phyloP scores from a whole-genome alignment of 2,888 invertebrate species.

The Geotrupes spiniger region DNA sequence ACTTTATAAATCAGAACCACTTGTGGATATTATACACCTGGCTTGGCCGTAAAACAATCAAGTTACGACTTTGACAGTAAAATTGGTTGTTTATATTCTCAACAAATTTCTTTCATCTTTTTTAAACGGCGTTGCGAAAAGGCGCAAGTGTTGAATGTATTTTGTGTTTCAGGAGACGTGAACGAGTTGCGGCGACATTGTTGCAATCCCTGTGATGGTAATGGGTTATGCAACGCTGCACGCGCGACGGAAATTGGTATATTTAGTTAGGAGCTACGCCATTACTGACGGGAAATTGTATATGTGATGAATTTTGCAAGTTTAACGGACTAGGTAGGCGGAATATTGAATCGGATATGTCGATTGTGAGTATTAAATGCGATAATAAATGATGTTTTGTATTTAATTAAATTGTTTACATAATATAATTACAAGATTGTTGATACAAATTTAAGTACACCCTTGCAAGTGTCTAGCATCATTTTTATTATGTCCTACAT shows the following conservation, averaged over 20 bases:
- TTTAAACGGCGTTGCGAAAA: too few relatives aligned
- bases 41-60: slow-evolving; percentile 46
- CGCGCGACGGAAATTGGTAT: slow-evolving; percentile 16
- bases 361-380: too few relatives aligned
- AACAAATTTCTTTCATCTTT: slow-evolving; percentile 41
- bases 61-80: slow-evolving; percentile 47
- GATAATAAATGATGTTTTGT: too few relatives aligned
- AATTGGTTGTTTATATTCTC: slow-evolving; percentile 49
- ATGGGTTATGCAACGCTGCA: neutral
- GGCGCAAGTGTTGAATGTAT: slow-evolving; percentile 11
- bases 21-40: slow-evolving; percentile 44
- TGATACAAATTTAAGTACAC: too few relatives aligned
- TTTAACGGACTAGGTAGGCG: too few relatives aligned
- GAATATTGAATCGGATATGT: too few relatives aligned
- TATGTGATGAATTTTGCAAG: slow-evolving; percentile 4
- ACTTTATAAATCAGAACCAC: slow-evolving; percentile 39
- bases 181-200: too few relatives aligned
- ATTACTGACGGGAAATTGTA: slow-evolving; percentile 16
- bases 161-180: slow-evolving; percentile 11
- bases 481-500: too few relatives aligned
- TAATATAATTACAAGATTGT: too few relatives aligned
- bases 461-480: too few relatives aligned
- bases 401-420: too few relatives aligned
- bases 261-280: slow-evolving; percentile 10
- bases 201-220: slow-evolving; percentile 10